Conservation (phyloP, 2,113 vertebrate genomes). For the Anguilla rostrata region DNA sequence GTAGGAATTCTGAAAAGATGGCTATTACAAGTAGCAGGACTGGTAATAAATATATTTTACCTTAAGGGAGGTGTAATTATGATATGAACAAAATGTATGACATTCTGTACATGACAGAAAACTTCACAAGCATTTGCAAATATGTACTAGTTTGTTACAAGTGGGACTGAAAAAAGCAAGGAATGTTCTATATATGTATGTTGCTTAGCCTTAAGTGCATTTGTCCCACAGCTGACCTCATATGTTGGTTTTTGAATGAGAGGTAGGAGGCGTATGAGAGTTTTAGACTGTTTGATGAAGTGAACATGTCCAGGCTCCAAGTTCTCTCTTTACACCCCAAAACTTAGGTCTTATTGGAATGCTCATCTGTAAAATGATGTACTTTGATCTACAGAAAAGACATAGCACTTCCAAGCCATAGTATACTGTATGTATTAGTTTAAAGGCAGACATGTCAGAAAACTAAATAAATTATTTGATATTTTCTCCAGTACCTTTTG, state of each 20-base stretch:
- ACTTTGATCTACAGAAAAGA: neutral
- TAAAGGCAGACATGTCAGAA: neutral
- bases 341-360: neutral
- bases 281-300: neutral
- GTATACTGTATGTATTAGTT: neutral
- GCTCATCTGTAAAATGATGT: neutral
- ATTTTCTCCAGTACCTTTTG: neutral
- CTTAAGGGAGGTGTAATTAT: neutral
- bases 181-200: neutral
- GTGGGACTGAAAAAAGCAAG: neutral
- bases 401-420: neutral
- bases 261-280: neutral
- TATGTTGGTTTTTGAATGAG: neutral
- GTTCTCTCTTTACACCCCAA: neutral
- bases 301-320: neutral
- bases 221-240: neutral
- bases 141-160: neutral
- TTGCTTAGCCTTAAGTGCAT: neutral
- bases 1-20: neutral
- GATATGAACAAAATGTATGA: neutral
- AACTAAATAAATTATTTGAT: neutral
- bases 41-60: neutral
- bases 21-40: neutral
- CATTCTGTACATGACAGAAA: too few relatives aligned
- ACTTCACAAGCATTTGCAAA: too few relatives aligned